These are phyloP conservation scores for Aleiodes testaceus DNA, from an alignment of 2,888 invertebrate genomes.

Conservation along the genomic window DNA sequence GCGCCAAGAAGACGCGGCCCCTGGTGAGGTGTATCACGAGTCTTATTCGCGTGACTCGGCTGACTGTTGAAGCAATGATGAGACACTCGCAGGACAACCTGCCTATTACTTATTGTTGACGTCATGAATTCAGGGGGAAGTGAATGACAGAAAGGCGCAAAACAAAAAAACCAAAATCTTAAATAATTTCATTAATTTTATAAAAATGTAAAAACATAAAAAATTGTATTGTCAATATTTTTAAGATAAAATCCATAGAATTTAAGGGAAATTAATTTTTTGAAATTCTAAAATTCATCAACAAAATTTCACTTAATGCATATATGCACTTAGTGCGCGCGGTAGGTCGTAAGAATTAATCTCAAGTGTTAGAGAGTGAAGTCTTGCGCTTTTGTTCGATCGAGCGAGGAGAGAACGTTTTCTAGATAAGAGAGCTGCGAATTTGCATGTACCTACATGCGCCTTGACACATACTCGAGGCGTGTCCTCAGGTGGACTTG, in stretches of 20 bases:
- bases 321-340: neutral
- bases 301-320: neutral
- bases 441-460: conserved; percentile 45
- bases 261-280: too few relatives aligned
- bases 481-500: conserved; percentile 29
- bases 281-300: too few relatives aligned
- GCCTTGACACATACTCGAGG: conserved; percentile 38
- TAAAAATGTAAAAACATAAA: too few relatives aligned
- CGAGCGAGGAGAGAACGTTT: conserved; percentile 27
- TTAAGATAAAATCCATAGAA: too few relatives aligned
- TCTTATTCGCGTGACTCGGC: conserved; percentile 23
- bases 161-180: too few relatives aligned
- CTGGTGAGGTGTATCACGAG: conserved; percentile 28
- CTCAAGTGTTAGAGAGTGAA: conserved; percentile 19
- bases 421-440: conserved; percentile 39
- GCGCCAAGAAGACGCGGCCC: conserved; percentile 37
- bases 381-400: conserved; percentile 34
- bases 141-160: neutral
- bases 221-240: too few relatives aligned
- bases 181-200: too few relatives aligned
- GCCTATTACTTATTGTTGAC: too few relatives aligned
- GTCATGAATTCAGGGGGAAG: neutral
- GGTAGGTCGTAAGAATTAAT: conserved; percentile 20
- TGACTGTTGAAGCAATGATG: neutral
- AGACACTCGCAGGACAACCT: too few relatives aligned